phyloP scores from a whole-genome alignment of 2,797 vertebrate genomes.

The Limosa lapponica region DNA sequence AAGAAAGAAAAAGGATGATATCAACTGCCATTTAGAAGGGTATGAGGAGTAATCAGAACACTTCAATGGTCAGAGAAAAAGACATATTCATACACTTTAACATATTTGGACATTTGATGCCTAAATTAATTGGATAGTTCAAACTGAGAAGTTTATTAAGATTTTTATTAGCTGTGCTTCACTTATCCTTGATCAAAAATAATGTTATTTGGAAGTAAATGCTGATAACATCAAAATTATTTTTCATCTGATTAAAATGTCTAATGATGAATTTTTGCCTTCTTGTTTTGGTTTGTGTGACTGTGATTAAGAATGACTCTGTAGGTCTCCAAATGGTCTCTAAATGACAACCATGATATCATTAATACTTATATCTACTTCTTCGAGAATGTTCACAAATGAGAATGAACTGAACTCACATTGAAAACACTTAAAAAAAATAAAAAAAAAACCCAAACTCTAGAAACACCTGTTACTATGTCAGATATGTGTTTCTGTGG shows the following conservation, averaged over 20 bases:
- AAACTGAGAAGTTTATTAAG: constrained; percentile 58
- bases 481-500: not conserved
- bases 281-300: constrained; percentile 48
- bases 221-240: constrained; percentile 32
- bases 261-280: constrained; percentile 37
- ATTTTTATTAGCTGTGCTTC: constrained; percentile 26
- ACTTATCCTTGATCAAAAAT: constrained; percentile 56
- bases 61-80: constrained; percentile 31
- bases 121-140: constrained; percentile 56
- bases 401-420: not conserved
- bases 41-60: constrained; percentile 34
- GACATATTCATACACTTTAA: not conserved
- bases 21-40: constrained; percentile 46
- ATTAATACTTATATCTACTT: not conserved
- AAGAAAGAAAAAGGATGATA: constrained; percentile 42
- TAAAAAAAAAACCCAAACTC: too few species aligned
- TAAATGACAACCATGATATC: constrained; percentile 43
- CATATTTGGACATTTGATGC: constrained; percentile 6
- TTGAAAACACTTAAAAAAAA: not conserved
- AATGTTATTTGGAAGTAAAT: constrained; percentile 61
- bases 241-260: constrained; percentile 66
- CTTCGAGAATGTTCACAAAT: not conserved
- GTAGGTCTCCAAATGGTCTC: not conserved
- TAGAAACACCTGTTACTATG: not conserved
- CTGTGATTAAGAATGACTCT: constrained; percentile 61